Conservation (phyloP, 2,888 invertebrate genomes). For the Diarsia mendica region DNA sequence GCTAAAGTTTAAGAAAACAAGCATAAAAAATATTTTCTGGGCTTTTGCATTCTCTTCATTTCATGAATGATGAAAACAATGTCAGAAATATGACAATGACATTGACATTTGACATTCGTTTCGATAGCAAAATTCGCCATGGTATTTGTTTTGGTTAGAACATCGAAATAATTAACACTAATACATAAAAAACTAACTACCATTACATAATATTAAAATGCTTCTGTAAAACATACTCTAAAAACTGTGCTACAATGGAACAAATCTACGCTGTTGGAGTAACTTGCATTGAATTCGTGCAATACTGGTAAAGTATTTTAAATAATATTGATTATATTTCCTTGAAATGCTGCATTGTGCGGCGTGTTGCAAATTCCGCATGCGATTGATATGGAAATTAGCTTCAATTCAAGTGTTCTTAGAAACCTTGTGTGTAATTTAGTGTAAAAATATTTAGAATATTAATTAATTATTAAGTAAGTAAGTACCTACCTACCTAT, state of each 20-base stretch:
- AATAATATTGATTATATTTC: constrained; percentile 59
- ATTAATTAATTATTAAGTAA: neutral
- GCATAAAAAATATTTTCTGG: neutral
- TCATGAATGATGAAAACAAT: neutral
- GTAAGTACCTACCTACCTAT: no score
- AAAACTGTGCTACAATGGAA: constrained; percentile 75
- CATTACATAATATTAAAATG: constrained; percentile 46
- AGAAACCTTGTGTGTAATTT: neutral
- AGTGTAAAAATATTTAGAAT: neutral
- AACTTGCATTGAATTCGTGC: constrained; percentile 77
- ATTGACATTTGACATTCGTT: constrained; percentile 42
- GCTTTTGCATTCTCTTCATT: neutral
- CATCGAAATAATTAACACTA: neutral
- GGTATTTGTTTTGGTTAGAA: constrained; percentile 28
- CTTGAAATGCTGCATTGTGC: constrained; percentile 5
- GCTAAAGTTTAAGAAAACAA: neutral
- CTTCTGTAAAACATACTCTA: neutral
- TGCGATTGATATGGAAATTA: neutral
- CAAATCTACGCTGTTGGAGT: constrained; percentile 82
- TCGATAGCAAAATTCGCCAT: constrained; percentile 45
- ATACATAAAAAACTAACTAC: neutral
- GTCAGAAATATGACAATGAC: constrained; percentile 12
- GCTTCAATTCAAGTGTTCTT: neutral
- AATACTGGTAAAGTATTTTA: constrained; percentile 76
- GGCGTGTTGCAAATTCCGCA: neutral